A percentile compares a stretch with the other conserved stretches of the same genome.
Conservation (phyloP, 2,888 invertebrate species). For the Bembecia ichneumoniformis region DNA sequence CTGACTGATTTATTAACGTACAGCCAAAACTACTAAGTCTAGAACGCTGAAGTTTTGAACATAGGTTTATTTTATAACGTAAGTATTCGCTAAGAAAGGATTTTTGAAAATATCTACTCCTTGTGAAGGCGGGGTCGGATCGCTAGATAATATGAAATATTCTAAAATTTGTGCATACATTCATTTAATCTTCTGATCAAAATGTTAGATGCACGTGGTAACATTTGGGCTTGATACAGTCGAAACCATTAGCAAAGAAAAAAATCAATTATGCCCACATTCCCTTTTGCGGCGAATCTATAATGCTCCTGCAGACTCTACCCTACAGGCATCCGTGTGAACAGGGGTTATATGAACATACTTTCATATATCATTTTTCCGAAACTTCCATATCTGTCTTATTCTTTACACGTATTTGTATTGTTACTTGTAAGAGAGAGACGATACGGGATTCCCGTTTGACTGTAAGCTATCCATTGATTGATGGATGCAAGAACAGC, state of each 20-base stretch:
- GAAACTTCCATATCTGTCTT: neutral
- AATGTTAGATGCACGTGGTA: neutral
- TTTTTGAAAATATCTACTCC: no score
- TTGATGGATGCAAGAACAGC: constrained; percentile 39
- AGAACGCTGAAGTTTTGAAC: no score
- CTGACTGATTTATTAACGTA: no score
- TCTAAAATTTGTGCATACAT: no score
- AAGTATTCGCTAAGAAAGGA: no score
- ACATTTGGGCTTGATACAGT: neutral
- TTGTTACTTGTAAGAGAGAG: neutral
- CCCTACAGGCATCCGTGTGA: constrained; percentile 35
- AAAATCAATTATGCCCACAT: constrained; percentile 19
- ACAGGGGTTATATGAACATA: constrained; percentile 19
- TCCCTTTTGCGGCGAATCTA: constrained; percentile 30
- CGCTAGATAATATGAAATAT: no score
- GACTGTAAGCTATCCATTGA: constrained; percentile 26
- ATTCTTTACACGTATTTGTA: neutral
- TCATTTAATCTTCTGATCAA: neutral
- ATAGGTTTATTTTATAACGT: no score
- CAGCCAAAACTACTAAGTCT: no score
- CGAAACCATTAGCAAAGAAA: constrained; percentile 5
- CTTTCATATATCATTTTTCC: constrained; percentile 2
- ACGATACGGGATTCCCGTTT: neutral
- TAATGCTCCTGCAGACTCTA: constrained; percentile 31
- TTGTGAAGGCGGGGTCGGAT: no score